A percentile compares a stretch with the other conserved stretches of the same genome.
These are phyloP conservation scores for Myotis vivesi DNA, from an alignment of 2,797 vertebrate species.

Conservation along the genomic window DNA sequence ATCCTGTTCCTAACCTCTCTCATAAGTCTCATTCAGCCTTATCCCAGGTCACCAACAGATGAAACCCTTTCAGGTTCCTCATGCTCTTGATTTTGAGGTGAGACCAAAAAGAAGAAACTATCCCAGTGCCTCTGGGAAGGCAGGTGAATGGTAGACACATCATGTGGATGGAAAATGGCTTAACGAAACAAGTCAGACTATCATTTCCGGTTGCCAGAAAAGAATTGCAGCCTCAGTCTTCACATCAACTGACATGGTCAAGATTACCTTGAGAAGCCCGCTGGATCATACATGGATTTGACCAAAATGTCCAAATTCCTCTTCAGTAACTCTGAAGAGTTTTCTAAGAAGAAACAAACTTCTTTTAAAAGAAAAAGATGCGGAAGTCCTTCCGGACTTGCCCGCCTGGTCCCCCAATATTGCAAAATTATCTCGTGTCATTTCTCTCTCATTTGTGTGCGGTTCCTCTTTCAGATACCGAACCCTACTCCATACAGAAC, in stretches of 20 bases:
- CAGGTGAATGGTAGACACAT: neutral
- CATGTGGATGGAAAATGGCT: neutral
- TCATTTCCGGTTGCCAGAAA: neutral
- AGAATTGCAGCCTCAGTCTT: neutral
- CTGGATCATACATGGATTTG: neutral
- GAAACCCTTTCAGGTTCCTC: neutral
- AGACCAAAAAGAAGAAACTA: neutral
- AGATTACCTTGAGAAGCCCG: neutral
- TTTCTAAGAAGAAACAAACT: constrained; percentile 21
- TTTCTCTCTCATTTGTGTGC: no score
- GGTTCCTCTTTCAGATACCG: no score
- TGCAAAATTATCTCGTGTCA: no score
- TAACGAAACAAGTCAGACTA: neutral
- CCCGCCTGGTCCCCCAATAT: no score
- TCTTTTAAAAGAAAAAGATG: constrained; percentile 7
- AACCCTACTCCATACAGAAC: no score
- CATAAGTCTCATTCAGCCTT: neutral
- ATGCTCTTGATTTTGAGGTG: neutral
- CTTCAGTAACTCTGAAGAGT: neutral
- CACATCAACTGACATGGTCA: neutral
- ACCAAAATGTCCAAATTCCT: neutral
- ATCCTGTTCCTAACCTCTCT: neutral
- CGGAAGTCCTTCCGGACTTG: no score
- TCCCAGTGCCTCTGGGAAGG: neutral
- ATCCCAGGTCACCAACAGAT: neutral